phyloP scores from a whole-genome alignment of 1,140 invertebrate genomes.

The Panulirus ornatus region DNA sequence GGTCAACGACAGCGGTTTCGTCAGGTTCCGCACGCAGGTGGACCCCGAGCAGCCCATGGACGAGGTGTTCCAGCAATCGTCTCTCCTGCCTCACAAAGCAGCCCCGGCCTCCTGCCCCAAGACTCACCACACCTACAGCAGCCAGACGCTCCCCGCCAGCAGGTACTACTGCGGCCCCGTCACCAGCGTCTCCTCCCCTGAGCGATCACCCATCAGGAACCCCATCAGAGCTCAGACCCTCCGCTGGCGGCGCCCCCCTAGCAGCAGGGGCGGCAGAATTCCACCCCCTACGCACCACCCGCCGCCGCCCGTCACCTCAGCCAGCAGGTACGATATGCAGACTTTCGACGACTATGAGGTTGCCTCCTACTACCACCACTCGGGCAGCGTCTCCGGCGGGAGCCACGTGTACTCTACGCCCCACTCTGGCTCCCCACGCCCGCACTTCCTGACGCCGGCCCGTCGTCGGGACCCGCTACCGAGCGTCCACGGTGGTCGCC shows the following conservation, averaged over 20 bases:
- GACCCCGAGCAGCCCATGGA: slow-evolving; percentile 51
- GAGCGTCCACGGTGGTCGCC: background rate
- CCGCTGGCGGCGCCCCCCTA: background rate
- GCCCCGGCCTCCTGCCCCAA: background rate
- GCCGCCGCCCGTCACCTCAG: background rate
- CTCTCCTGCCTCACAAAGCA: slow-evolving; percentile 4
- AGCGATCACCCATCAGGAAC: slow-evolving; percentile 12
- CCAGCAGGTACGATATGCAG: background rate
- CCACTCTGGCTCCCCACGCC: slow-evolving; percentile 1
- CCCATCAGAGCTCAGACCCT: background rate
- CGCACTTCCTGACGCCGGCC: background rate
- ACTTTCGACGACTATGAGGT: slow-evolving; percentile 20
- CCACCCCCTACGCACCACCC: background rate
- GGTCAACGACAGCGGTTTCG: slow-evolving; percentile 90
- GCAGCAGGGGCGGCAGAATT: background rate
- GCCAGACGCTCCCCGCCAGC: slow-evolving; percentile 35
- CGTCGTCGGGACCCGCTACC: background rate
- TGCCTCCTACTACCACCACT: slow-evolving; percentile 38
- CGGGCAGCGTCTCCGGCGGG: background rate
- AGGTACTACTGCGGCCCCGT: slow-evolving; percentile 57
- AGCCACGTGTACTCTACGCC: slow-evolving; percentile 45
- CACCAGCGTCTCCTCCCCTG: slow-evolving; percentile 16
- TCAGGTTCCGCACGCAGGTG: slow-evolving; percentile 83
- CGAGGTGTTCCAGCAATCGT: slow-evolving; percentile 32
- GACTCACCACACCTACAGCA: background rate